A percentile compares a stretch with the other conserved stretches of the same genome.
These are phyloP conservation scores for Tokudaia muenninki DNA, from an alignment of 2,797 vertebrate species.

Conservation along the genomic window DNA sequence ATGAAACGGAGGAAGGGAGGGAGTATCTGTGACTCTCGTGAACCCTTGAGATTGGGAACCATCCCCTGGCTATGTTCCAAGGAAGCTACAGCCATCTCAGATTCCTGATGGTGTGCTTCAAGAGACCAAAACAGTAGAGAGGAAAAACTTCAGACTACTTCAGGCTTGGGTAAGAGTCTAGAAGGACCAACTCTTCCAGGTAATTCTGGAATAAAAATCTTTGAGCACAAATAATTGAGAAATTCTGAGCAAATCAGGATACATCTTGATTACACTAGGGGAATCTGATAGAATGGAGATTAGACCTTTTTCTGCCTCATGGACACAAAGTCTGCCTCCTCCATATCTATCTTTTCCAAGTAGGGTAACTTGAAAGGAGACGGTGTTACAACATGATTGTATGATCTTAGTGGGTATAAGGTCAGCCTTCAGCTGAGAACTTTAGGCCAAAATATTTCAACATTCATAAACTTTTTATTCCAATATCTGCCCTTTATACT, in stretches of 20 bases:
- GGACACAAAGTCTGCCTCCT: not conserved
- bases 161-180: not conserved
- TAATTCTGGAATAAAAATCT: not conserved
- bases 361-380: not conserved
- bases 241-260: not conserved
- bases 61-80: not conserved
- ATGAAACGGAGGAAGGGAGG: not conserved
- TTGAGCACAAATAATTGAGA: not conserved
- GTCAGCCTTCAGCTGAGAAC: constrained; percentile 5
- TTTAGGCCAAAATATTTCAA: constrained; percentile 4
- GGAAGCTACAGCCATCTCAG: not conserved
- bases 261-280: not conserved
- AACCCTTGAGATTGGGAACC: not conserved
- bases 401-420: not conserved
- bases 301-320: not conserved
- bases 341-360: not conserved
- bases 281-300: not conserved
- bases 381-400: not conserved
- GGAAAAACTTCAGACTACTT: not conserved
- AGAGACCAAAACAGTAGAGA: not conserved
- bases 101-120: accelerated
- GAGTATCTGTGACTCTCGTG: not conserved
- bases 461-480: constrained; percentile 5
- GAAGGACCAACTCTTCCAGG: no score
- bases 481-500: not conserved